phyloP scores from a whole-genome alignment of 2,888 invertebrate species.

The Drosophila aldrichi region DNA sequence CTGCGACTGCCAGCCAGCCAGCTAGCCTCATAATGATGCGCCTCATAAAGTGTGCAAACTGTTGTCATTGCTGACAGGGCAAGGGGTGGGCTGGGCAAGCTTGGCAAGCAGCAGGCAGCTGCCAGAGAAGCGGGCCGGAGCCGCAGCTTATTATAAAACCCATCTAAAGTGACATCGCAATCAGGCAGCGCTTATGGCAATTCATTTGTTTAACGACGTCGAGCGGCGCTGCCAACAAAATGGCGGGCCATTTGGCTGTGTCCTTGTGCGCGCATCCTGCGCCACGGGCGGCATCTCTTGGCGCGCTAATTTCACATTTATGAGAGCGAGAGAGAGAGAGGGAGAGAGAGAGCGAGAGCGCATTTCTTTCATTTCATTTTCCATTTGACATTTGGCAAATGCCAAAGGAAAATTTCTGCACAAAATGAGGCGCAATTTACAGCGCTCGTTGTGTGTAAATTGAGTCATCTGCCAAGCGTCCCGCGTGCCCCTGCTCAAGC shows the following conservation, averaged over 20 bases:
- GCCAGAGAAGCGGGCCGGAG: conserved; percentile 33
- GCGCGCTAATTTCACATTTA: conserved; percentile 77
- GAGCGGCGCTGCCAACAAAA: conserved; percentile 56
- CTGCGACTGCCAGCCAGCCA: conserved; percentile 21
- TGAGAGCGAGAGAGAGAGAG: conserved; percentile 35
- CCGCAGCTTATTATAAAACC: conserved; percentile 73
- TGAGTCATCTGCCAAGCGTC: conserved; percentile 77
- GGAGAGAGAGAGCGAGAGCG: conserved; percentile 3
- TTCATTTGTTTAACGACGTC: conserved; percentile 84
- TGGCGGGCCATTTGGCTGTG: conserved; percentile 47
- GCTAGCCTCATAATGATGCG: conserved; percentile 83
- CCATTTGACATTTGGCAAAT: conserved; percentile 69
- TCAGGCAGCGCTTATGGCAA: conserved; percentile 83
- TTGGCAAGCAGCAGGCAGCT: conserved; percentile 58
- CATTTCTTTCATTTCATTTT: conserved; percentile 36
- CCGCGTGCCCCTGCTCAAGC: conserved; percentile 36
- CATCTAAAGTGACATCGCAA: conserved; percentile 81
- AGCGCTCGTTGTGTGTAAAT: conserved; percentile 80
- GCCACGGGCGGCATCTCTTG: conserved; percentile 20
- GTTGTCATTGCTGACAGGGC: conserved; percentile 60
- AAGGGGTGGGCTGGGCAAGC: conserved; percentile 37
- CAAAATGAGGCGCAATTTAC: conserved; percentile 80
- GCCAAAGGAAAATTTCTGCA: conserved; percentile 75
- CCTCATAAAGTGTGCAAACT: conserved; percentile 83
- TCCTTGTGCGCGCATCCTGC: conserved; percentile 40